Percentiles rank a stretch among this genome's conserved stretches.
Evolutionary conservation across 2,888 invertebrate species (phyloP).

Genomic region (Drosophila lacicola): DNA sequence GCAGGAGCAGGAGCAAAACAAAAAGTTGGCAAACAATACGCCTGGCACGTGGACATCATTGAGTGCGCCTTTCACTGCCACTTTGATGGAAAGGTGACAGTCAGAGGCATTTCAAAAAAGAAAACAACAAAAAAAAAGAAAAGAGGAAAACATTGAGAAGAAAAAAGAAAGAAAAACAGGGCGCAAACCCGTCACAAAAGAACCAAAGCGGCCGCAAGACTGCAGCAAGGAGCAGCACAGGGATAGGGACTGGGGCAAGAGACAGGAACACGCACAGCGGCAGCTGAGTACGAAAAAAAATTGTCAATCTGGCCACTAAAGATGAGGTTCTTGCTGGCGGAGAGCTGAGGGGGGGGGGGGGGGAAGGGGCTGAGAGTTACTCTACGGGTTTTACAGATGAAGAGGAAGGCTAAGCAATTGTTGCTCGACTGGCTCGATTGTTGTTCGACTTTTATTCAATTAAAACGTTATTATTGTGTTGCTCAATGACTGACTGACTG

Average conservation of each 20-base stretch:
- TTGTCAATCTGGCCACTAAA: conserved; percentile 35
- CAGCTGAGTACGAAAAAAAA: conserved; percentile 17
- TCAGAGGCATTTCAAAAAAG: conserved; percentile 53
- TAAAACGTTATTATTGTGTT: conserved; percentile 81
- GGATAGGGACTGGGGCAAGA: too few species aligned
- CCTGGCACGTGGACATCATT: conserved; percentile 72
- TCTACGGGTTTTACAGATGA: conserved; percentile 8
- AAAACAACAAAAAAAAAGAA: conserved; percentile 4
- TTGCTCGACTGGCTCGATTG: conserved; percentile 60
- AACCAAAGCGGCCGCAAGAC: conserved; percentile 63
- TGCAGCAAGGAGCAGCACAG: conserved; percentile 16
- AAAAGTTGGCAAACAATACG: conserved; percentile 69
- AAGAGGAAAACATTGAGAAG: conserved; percentile 4
- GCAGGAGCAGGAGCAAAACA: conserved; percentile 42
- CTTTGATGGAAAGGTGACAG: conserved; percentile 81
- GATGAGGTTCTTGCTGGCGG: conserved; percentile 2
- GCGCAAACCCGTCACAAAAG: conserved; percentile 21
- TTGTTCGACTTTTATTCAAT: conserved; percentile 73
- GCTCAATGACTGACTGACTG: conserved; percentile 48
- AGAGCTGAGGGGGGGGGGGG: background rate
- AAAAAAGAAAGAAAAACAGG: conserved; percentile 7
- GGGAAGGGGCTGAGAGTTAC: background rate
- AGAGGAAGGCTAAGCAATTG: conserved; percentile 47
- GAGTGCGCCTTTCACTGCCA: conserved; percentile 71
- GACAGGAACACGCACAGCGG: conserved; percentile 8